A percentile compares a stretch with the other conserved stretches of the same genome.
These are phyloP conservation scores for Ashinkailepas kermadecensis DNA, from an alignment of 2,888 invertebrate species.

Conservation along the genomic window DNA sequence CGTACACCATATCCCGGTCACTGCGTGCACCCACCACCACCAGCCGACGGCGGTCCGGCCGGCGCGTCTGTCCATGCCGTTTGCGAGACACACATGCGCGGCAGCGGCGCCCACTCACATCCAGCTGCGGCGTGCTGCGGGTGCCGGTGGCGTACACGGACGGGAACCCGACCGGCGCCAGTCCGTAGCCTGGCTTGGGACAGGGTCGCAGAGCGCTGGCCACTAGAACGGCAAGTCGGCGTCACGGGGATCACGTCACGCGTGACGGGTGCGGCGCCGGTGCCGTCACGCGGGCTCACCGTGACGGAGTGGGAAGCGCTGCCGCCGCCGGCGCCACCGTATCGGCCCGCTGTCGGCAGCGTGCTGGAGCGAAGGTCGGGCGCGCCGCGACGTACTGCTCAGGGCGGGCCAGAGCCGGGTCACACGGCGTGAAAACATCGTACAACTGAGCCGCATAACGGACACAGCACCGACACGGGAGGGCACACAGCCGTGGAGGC, in stretches of 20 bases:
- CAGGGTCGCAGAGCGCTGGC: slow-evolving; percentile 9
- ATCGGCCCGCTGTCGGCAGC: slow-evolving; percentile 2
- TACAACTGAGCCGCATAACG: too few relatives aligned
- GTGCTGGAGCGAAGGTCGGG: background rate
- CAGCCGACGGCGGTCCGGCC: too few relatives aligned
- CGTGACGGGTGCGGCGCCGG: background rate
- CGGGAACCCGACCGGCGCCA: background rate
- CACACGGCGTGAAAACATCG: too few relatives aligned
- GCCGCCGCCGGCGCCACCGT: background rate
- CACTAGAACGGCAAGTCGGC: background rate
- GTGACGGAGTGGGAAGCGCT: background rate
- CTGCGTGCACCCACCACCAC: too few relatives aligned
- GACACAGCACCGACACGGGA: too few relatives aligned
- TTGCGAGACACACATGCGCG: too few relatives aligned
- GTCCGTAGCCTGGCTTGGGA: slow-evolving; percentile 5
- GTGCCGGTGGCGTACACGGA: background rate
- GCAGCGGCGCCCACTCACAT: background rate
- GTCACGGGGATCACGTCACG: background rate
- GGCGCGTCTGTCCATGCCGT: too few relatives aligned
- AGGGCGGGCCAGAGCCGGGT: too few relatives aligned
- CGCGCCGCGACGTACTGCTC: too few relatives aligned
- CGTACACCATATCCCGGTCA: too few relatives aligned
- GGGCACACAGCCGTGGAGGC: too few relatives aligned
- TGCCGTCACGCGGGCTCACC: background rate
- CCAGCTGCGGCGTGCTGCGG: slow-evolving; percentile 11